Conservation (phyloP, 2,113 vertebrate species). For the Zeus faber region DNA sequence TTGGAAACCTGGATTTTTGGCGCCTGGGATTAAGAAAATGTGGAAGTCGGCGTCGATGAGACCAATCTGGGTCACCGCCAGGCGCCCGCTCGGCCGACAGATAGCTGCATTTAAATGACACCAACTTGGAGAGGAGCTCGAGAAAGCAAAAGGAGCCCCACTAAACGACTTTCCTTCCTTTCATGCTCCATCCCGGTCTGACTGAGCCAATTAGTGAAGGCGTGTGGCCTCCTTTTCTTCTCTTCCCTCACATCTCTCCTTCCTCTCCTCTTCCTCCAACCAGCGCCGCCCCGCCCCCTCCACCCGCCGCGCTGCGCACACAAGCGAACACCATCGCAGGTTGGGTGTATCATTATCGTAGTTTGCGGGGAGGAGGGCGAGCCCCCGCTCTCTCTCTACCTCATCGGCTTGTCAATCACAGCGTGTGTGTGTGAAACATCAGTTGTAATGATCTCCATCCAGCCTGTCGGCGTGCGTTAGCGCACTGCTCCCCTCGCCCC, state of each 20-base stretch:
- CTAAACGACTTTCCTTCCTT: conserved; percentile 22
- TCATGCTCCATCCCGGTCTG: conserved; percentile 49
- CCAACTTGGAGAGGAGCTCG: conserved; percentile 52
- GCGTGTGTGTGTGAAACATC: conserved; percentile 70
- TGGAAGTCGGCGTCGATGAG: too few species aligned
- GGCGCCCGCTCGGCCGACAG: too few species aligned
- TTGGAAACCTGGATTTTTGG: too few species aligned
- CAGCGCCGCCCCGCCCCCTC: background rate
- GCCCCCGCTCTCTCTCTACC: conserved; percentile 62
- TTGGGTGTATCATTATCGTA: conserved; percentile 72
- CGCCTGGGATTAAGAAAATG: too few species aligned
- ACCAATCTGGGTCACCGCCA: conserved; percentile 43
- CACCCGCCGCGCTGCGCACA: conserved; percentile 26
- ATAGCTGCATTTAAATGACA: conserved; percentile 58
- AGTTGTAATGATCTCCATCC: conserved; percentile 77
- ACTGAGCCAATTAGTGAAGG: conserved; percentile 72
- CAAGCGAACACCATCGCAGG: conserved; percentile 57
- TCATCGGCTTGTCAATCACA: conserved; percentile 76
- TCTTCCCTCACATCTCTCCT: background rate
- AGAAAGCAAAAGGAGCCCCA: conserved; percentile 55
- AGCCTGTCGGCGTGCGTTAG: conserved; percentile 72
- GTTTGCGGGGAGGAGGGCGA: conserved; percentile 69
- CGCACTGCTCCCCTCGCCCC: conserved; percentile 69
- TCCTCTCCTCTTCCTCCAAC: background rate
- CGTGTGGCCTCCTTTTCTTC: conserved; percentile 58